Evolutionary conservation across 2,888 invertebrate genomes (phyloP), one percentile per base, ranked within the genome.

Genomic region (Caenorhabditis afra): DNA sequence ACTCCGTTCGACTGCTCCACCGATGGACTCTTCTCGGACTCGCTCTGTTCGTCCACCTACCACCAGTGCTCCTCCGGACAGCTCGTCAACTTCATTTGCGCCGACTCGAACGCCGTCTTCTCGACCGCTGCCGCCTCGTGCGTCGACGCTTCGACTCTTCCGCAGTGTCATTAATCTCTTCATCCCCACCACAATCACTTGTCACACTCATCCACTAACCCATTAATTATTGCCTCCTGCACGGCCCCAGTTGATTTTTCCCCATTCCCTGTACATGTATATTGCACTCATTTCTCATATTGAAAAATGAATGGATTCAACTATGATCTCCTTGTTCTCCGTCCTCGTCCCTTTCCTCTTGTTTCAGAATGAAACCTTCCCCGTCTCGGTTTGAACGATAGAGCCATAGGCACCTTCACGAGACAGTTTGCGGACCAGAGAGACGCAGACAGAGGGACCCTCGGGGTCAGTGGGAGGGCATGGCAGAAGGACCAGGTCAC

Each of bases 81-180:
- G 14, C 64, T 64, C 50, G 52, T 68, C 58, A 57, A 76, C 49
- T 76, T 76, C 58, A 76, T 16, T 2, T 76, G 76, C 22, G 76
- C 61, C 45, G 57, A 55, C 5, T 22, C 62, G 12, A 58, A 50
- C 44, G 68, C 57, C 22, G 68, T 76, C 45, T 76, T 76, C 64
- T 76, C 76, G 14, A 49, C 55, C 12, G 61, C 67, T 10, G 62
- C 55, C 22, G 67, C 67, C 20, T 23, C 53, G 39, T 75, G 75
- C 50, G 75, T 75, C 62, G 67, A 61, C n/a, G 45, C 62, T 16
- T 49, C 55, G 18, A 41, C 47, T 16, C 57, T 71, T 49, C 62
- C 37, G 29, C 71, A 71, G 35, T 71, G 71, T 41, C 61, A 64
- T n/a, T 71, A 62, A 59, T 29, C 41, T 59, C 3, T 29, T 29